Conservation (phyloP, 2,888 invertebrate species). For the Cheilosia urbana region DNA sequence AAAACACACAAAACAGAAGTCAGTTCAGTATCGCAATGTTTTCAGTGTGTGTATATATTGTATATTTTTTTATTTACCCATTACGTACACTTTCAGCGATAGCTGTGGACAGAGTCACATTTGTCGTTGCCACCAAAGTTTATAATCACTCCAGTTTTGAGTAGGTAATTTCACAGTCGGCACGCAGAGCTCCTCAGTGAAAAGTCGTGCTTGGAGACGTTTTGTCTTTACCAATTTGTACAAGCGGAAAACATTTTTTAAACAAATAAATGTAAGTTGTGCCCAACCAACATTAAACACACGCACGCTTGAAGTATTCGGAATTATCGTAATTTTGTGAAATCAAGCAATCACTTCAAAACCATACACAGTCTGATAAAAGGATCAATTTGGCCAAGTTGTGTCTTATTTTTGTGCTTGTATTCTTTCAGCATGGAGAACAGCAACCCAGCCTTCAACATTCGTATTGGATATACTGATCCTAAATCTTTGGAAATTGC, state of each 20-base stretch:
- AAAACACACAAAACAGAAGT: constrained; percentile 14
- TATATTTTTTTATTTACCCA: constrained; percentile 29
- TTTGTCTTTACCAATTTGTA: constrained; percentile 3
- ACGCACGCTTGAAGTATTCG: constrained; percentile 41
- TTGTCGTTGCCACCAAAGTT: constrained; percentile 44
- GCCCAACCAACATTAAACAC: constrained; percentile 34
- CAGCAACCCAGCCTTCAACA: constrained; percentile 84
- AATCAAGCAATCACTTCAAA: constrained; percentile 25
- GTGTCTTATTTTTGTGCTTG: constrained; percentile 9
- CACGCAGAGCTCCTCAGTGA: constrained; percentile 57
- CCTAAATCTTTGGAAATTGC: constrained; percentile 87
- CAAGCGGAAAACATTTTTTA: constrained; percentile 4
- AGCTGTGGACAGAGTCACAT: constrained; percentile 42
- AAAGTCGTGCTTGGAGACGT: constrained; percentile 46
- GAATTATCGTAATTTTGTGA: constrained; percentile 35
- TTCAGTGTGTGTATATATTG: constrained; percentile 35
- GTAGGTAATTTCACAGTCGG: constrained; percentile 53
- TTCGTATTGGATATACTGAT: constrained; percentile 86
- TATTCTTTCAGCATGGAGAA: constrained; percentile 79
- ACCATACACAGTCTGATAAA: not conserved
- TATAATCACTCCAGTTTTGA: constrained; percentile 67
- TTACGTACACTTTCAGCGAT: constrained; percentile 44
- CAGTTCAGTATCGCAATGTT: constrained; percentile 22
- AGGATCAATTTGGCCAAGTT: constrained; percentile 9
- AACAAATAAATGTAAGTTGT: constrained; percentile 62